A percentile compares a stretch with the other conserved stretches of the same genome.
phyloP scores from a whole-genome alignment of 2,113 vertebrate species.

The Pitta sordida region DNA sequence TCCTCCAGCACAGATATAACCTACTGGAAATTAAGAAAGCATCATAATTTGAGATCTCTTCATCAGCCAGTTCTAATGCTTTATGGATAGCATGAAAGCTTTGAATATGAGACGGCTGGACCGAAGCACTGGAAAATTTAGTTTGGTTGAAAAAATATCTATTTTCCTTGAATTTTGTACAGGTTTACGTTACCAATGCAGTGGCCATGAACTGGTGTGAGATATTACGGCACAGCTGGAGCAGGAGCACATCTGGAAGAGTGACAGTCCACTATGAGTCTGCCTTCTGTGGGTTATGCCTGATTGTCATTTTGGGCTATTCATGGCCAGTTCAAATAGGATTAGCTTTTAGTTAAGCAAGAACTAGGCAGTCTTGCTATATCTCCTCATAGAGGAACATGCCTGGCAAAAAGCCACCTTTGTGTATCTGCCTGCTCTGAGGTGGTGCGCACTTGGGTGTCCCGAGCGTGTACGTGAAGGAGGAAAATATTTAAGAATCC shows the following conservation, averaged over 20 bases:
- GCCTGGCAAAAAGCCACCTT: not conserved
- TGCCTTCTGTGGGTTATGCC: not conserved
- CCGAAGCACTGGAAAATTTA: not conserved
- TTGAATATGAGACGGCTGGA: not conserved
- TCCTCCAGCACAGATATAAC: not conserved
- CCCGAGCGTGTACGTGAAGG: not conserved
- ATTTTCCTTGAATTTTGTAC: not conserved
- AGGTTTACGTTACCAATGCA: fast-evolving
- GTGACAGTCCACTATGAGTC: fast-evolving
- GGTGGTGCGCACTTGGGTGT: fast-evolving
- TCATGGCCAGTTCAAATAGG: not conserved
- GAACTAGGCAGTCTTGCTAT: not conserved
- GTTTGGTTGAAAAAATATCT: not conserved
- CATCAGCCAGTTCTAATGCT: not conserved
- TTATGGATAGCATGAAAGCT: not conserved
- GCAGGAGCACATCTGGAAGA: not conserved
- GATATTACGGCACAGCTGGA: fast-evolving
- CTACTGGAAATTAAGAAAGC: not conserved
- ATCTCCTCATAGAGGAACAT: fast-evolving
- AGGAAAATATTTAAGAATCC: conserved; percentile 25
- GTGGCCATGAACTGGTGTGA: not conserved
- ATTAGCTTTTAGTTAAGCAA: not conserved
- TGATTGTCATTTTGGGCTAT: not conserved
- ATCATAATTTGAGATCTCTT: not conserved
- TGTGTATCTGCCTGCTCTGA: not conserved